Conservation (phyloP, 2,888 invertebrate species). For the Volucella inflata region DNA sequence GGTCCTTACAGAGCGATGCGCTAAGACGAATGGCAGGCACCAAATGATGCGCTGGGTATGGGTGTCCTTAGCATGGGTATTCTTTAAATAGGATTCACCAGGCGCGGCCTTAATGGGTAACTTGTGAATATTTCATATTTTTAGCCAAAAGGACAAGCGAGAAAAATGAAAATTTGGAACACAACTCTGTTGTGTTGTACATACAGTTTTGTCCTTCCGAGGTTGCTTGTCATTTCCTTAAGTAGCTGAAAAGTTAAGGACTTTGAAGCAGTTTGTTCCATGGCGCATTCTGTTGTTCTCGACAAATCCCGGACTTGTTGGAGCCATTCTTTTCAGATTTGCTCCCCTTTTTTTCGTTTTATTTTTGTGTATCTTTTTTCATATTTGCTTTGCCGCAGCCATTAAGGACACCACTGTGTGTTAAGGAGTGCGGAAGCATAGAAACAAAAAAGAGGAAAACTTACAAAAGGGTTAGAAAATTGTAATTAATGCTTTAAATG, state of each 20-base stretch:
- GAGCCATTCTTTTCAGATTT: conserved; percentile 43
- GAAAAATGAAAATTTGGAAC: neutral
- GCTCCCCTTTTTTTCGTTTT: conserved; percentile 3
- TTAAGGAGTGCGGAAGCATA: neutral
- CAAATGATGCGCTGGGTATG: conserved; percentile 44
- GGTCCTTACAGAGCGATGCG: conserved; percentile 6
- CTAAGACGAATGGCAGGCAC: conserved; percentile 36
- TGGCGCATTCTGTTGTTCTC: conserved; percentile 66
- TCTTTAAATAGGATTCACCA: conserved; percentile 36
- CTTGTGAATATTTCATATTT: conserved; percentile 65
- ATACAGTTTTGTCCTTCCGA: conserved; percentile 10
- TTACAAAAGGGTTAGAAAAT: conserved; percentile 63
- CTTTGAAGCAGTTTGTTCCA: conserved; percentile 59
- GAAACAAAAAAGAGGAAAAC: conserved; percentile 9
- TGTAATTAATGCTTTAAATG: conserved; percentile 70
- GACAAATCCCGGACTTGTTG: conserved; percentile 3
- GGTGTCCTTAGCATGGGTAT: conserved; percentile 39
- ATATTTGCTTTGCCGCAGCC: conserved; percentile 16
- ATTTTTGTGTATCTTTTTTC: conserved; percentile 9
- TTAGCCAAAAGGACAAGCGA: conserved; percentile 7
- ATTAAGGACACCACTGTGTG: conserved; percentile 58
- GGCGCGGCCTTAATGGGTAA: conserved; percentile 56
- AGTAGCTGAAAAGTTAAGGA: conserved; percentile 71
- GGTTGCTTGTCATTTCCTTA: conserved; percentile 64
- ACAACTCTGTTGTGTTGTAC: conserved; percentile 21